These are phyloP conservation scores for Plectropomus leopardus DNA, from an alignment of 2,113 vertebrate species.

Conservation along the genomic window DNA sequence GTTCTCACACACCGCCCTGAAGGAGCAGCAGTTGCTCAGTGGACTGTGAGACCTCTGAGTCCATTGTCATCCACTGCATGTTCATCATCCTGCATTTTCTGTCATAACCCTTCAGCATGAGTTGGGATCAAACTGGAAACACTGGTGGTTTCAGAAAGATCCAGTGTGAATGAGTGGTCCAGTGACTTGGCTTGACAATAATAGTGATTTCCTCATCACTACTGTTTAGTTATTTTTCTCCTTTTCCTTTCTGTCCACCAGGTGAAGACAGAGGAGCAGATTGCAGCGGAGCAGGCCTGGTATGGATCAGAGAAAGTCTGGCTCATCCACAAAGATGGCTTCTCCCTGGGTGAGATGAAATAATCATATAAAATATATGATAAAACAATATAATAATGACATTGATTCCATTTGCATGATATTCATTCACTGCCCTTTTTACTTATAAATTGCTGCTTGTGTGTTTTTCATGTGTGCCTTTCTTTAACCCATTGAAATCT, in stretches of 20 bases:
- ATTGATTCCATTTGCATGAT: no score
- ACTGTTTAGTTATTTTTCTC: slow-evolving; percentile 16
- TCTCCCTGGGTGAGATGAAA: slow-evolving; percentile 91
- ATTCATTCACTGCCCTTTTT: no score
- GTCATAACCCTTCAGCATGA: slow-evolving; percentile 42
- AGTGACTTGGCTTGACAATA: no score
- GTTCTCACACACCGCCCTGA: slow-evolving; percentile 1
- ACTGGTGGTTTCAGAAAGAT: neutral
- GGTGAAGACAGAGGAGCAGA: slow-evolving; percentile 98
- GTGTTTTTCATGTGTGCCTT: no score
- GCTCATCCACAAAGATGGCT: slow-evolving; percentile 97
- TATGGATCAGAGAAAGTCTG: slow-evolving; percentile 97
- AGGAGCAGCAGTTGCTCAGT: slow-evolving; percentile 37
- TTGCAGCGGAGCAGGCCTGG: slow-evolving; percentile 94
- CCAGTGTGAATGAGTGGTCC: neutral
- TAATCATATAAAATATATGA: no score
- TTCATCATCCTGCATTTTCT: slow-evolving; percentile 5
- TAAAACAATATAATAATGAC: no score
- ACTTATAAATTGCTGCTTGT: no score
- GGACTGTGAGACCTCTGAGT: neutral
- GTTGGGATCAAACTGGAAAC: slow-evolving; percentile 4
- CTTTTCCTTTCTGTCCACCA: slow-evolving; percentile 68
- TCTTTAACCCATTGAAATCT: no score
- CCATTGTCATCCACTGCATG: slow-evolving; percentile 44
- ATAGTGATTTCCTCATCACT: neutral